Evolutionary conservation across 2,113 vertebrate species (phyloP).

Genomic region (Tursiops truncatus): DNA sequence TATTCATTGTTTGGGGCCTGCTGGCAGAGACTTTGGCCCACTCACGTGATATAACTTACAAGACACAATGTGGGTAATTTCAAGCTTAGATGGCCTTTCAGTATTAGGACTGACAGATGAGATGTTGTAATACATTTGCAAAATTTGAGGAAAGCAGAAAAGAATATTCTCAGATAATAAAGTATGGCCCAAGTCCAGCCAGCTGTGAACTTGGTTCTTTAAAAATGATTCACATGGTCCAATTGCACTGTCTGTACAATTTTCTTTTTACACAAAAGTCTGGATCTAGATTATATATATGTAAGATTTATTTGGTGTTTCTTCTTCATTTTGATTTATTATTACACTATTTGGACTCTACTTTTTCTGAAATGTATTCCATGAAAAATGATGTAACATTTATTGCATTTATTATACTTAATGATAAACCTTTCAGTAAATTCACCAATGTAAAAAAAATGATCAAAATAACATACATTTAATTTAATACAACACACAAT

Average conservation of each 20-base stretch:
- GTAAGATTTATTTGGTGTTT: slow-evolving; percentile 71
- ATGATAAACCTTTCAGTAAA: slow-evolving; percentile 74
- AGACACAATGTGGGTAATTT: slow-evolving; percentile 63
- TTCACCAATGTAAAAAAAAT: slow-evolving; percentile 73
- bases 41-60: slow-evolving; percentile 60
- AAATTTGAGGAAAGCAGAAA: slow-evolving; percentile 78
- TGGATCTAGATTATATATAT: slow-evolving; percentile 47
- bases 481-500: slow-evolving; percentile 75
- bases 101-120: slow-evolving; percentile 71
- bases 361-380: slow-evolving; percentile 72
- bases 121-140: slow-evolving; percentile 66
- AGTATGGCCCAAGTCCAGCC: slow-evolving; percentile 36
- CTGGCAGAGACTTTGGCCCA: slow-evolving; percentile 44
- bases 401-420: slow-evolving; percentile 78
- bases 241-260: slow-evolving; percentile 30
- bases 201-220: slow-evolving; percentile 52
- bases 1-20: not conserved
- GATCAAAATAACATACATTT: slow-evolving; percentile 77
- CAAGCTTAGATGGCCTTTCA: slow-evolving; percentile 37
- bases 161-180: slow-evolving; percentile 71
- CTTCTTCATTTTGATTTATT: slow-evolving; percentile 81
- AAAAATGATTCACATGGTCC: slow-evolving; percentile 37
- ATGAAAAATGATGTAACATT: slow-evolving; percentile 77
- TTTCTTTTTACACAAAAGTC: slow-evolving; percentile 53
- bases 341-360: slow-evolving; percentile 65